phyloP scores from a whole-genome alignment of 1,140 invertebrate species.

The Tachypleus tridentatus region DNA sequence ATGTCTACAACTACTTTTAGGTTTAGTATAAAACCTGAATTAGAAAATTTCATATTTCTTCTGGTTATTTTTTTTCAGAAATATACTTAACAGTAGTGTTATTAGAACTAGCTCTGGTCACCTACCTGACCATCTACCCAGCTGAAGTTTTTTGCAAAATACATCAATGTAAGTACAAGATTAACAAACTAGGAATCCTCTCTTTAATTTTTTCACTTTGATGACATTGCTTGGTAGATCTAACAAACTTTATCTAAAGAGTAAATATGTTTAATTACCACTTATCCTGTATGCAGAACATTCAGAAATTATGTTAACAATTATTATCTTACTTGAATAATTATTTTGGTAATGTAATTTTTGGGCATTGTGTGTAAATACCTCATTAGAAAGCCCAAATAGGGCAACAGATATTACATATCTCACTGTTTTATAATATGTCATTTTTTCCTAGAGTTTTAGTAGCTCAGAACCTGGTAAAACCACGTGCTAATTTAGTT shows the following conservation, averaged over 20 bases:
- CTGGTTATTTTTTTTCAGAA: conserved; percentile 5
- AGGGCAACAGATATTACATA: too few species aligned
- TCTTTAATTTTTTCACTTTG: background rate
- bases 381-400: too few species aligned
- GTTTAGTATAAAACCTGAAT: conserved; percentile 5
- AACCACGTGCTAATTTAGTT: too few species aligned
- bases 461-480: too few species aligned
- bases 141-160: conserved; percentile 12
- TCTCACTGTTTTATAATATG: too few species aligned
- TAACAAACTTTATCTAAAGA: background rate
- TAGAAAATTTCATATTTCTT: background rate
- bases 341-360: too few species aligned
- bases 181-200: background rate
- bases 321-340: too few species aligned
- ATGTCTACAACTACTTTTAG: background rate
- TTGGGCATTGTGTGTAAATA: too few species aligned
- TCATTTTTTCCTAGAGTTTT: too few species aligned
- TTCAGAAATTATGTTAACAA: too few species aligned
- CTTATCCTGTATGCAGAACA: too few species aligned
- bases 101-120: conserved; percentile 18
- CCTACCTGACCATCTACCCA: conserved; percentile 20
- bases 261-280: background rate
- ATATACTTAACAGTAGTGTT: conserved; percentile 14
- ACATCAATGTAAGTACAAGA: conserved; percentile 20
- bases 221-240: background rate